phyloP scores from a whole-genome alignment of 1,140 invertebrate genomes.

The Trichogramma pretiosum region DNA sequence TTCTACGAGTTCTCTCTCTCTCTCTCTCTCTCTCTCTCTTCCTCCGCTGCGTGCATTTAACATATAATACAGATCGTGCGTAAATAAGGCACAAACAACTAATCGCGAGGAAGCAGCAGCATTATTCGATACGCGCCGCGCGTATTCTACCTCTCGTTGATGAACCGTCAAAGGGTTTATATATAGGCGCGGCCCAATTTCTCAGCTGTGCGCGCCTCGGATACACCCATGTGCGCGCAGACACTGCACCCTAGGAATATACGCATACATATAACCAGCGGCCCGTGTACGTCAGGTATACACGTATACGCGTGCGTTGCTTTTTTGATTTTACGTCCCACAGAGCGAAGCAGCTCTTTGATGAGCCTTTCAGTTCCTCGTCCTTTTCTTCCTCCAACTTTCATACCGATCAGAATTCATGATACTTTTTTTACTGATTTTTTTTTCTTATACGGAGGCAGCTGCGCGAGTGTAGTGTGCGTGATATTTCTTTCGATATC shows the following conservation, averaged over 20 bases:
- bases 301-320: not conserved
- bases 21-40: too few species aligned
- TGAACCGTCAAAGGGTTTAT: conserved; percentile 13
- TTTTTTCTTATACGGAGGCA: conserved; percentile 2
- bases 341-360: conserved; percentile 1
- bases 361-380: not conserved
- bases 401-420: too few species aligned
- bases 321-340: conserved; percentile 14
- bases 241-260: not conserved
- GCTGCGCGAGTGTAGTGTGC: conserved; percentile 7
- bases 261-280: too few species aligned
- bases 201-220: conserved; percentile 2
- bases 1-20: too few species aligned
- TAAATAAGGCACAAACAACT: conserved; percentile 11
- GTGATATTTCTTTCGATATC: too few species aligned
- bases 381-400: not conserved
- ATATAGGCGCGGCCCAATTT: too few species aligned
- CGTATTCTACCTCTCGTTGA: too few species aligned
- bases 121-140: too few species aligned
- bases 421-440: conserved; percentile 5
- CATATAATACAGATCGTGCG: too few species aligned
- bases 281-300: too few species aligned
- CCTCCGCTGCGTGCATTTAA: too few species aligned
- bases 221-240: not conserved
- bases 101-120: conserved; percentile 8